Percentiles rank a stretch among this genome's conserved stretches.
phyloP scores from a whole-genome alignment of 2,113 vertebrate genomes.

The Engraulis encrasicolus region DNA sequence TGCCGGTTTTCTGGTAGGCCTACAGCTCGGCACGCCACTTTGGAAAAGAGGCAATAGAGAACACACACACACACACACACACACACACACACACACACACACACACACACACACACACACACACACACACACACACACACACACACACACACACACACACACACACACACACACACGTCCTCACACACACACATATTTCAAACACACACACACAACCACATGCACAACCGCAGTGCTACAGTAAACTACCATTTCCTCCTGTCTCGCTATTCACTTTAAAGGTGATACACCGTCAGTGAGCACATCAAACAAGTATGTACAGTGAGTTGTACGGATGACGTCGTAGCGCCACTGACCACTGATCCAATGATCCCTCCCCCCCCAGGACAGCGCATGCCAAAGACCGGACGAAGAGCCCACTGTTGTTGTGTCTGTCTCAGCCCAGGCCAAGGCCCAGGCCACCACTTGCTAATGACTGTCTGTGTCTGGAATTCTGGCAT shows the following conservation, averaged over 20 bases:
- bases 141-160: not conserved
- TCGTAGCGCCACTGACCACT: not conserved
- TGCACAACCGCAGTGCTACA: too few relatives aligned
- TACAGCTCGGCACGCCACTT: too few relatives aligned
- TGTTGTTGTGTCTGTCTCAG: constrained; percentile 40
- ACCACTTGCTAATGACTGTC: constrained; percentile 43
- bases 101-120: not conserved
- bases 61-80: too few relatives aligned
- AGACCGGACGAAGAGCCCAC: not conserved
- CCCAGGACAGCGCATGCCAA: not conserved
- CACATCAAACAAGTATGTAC: not conserved
- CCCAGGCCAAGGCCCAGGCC: constrained; percentile 36
- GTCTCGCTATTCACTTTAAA: not conserved
- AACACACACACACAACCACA: too few relatives aligned
- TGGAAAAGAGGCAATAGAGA: too few relatives aligned
- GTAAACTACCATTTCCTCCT: not conserved
- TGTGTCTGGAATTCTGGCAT: constrained; percentile 43
- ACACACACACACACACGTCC: not conserved
- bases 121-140: not conserved
- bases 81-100: constrained; percentile 5
- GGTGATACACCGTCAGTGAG: not conserved
- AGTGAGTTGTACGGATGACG: too few relatives aligned
- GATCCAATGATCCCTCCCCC: too few relatives aligned
- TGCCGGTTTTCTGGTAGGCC: too few relatives aligned
- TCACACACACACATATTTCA: not conserved